Percentiles rank a stretch among this genome's conserved stretches.
Conservation (phyloP, 2,797 vertebrate genomes). For the Tinamus major region DNA sequence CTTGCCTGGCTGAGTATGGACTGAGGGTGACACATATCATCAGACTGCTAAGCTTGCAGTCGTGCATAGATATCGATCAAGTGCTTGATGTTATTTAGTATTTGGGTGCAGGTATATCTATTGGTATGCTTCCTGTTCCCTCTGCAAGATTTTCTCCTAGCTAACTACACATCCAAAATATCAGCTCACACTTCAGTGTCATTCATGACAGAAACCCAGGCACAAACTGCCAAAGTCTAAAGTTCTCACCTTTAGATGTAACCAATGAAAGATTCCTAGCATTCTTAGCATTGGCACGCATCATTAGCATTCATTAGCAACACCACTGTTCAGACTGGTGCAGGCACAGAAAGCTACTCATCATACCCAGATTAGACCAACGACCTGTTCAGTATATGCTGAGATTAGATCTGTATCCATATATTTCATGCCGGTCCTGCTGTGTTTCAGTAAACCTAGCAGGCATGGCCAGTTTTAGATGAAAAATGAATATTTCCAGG, state of each 20-base stretch:
- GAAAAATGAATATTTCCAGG: neutral
- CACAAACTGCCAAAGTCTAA: neutral
- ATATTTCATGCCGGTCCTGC: neutral
- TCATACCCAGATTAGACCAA: neutral
- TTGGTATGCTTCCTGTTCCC: neutral
- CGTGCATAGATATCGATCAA: neutral
- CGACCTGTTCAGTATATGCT: neutral
- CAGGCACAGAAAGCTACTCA: neutral
- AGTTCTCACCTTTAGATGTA: neutral
- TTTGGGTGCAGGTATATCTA: neutral
- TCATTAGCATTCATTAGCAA: neutral
- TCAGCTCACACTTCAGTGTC: neutral
- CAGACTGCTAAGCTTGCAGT: neutral
- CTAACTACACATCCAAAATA: neutral
- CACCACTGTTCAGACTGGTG: neutral
- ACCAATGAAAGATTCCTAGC: neutral
- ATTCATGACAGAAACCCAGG: neutral
- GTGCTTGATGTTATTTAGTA: neutral
- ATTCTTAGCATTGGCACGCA: neutral
- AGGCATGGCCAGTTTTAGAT: neutral
- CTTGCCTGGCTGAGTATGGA: neutral
- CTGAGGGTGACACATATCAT: neutral
- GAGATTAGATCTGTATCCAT: fast-evolving
- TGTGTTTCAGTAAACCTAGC: neutral
- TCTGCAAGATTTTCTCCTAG: neutral